A percentile compares a stretch with the other conserved stretches of the same genome.
These are phyloP conservation scores for Aspidiotus destructor DNA, from an alignment of 2,888 invertebrate species.

Conservation along the genomic window DNA sequence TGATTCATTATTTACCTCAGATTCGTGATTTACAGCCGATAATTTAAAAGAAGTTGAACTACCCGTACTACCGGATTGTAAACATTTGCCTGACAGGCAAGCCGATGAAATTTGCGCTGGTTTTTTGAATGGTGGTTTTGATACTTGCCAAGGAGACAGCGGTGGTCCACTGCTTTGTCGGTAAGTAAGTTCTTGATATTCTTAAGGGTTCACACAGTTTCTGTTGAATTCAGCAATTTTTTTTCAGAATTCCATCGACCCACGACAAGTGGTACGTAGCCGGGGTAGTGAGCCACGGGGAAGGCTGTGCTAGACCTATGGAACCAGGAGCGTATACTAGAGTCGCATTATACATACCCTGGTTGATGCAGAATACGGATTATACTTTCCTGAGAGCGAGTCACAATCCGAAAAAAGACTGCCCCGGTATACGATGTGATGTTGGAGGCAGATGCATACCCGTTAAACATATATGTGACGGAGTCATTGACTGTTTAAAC, in stretches of 20 bases:
- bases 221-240: too few species aligned
- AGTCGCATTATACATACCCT: constrained; percentile 62
- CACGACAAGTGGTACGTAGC: constrained; percentile 64
- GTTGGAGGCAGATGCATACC: constrained; percentile 61
- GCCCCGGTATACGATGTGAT: constrained; percentile 64
- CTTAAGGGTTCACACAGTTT: not conserved
- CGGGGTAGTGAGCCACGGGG: constrained; percentile 77
- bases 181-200: constrained; percentile 37
- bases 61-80: constrained; percentile 59
- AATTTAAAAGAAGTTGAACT: constrained; percentile 68
- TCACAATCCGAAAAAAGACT: constrained; percentile 49
- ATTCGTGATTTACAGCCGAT: constrained; percentile 56
- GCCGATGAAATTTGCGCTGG: constrained; percentile 71
- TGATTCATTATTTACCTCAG: not conserved
- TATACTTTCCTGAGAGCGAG: constrained; percentile 12
- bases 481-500: constrained; percentile 61
- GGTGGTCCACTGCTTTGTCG: constrained; percentile 75
- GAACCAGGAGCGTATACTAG: constrained; percentile 77
- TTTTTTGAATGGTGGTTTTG: constrained; percentile 60
- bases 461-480: constrained; percentile 57
- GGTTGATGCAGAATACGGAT: constrained; percentile 49
- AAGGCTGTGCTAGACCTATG: constrained; percentile 68
- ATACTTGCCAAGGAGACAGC: constrained; percentile 77
- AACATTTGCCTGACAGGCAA: constrained; percentile 53
- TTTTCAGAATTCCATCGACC: constrained; percentile 52